These are phyloP conservation scores for Scelioninae gen. 1 DNA, from an alignment of 2,888 invertebrate species.

Conservation along the genomic window DNA sequence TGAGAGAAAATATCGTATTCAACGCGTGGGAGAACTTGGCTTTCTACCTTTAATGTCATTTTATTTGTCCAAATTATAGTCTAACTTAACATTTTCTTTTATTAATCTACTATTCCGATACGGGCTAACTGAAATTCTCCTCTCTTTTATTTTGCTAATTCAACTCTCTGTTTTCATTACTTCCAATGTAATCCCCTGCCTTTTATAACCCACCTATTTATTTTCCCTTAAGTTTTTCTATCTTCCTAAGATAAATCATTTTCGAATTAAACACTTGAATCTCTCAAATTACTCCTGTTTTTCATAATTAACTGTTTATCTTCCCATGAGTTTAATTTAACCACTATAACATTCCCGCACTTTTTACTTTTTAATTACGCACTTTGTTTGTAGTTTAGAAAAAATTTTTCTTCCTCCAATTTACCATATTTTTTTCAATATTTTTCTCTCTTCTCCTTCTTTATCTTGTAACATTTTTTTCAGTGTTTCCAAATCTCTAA, in stretches of 20 bases:
- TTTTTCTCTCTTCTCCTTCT: conserved; percentile 9
- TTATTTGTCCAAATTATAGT: too few relatives aligned
- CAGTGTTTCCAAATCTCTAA: not conserved
- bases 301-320: not conserved
- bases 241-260: not conserved
- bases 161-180: too few relatives aligned
- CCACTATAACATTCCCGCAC: not conserved
- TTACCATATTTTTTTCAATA: not conserved
- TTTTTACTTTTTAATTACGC: not conserved
- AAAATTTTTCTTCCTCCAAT: not conserved
- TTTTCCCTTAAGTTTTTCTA: not conserved
- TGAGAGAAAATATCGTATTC: too few relatives aligned
- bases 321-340: not conserved
- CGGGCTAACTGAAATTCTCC: too few relatives aligned
- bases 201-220: not conserved
- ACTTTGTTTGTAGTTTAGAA: not conserved
- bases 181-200: too few relatives aligned
- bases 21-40: too few relatives aligned
- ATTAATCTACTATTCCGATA: too few relatives aligned
- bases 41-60: too few relatives aligned
- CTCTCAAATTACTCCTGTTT: not conserved
- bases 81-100: too few relatives aligned
- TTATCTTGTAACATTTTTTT: not conserved
- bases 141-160: too few relatives aligned
- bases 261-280: not conserved